These are phyloP conservation scores for Cybosia mesomella DNA, from an alignment of 2,888 invertebrate species.

Conservation along the genomic window DNA sequence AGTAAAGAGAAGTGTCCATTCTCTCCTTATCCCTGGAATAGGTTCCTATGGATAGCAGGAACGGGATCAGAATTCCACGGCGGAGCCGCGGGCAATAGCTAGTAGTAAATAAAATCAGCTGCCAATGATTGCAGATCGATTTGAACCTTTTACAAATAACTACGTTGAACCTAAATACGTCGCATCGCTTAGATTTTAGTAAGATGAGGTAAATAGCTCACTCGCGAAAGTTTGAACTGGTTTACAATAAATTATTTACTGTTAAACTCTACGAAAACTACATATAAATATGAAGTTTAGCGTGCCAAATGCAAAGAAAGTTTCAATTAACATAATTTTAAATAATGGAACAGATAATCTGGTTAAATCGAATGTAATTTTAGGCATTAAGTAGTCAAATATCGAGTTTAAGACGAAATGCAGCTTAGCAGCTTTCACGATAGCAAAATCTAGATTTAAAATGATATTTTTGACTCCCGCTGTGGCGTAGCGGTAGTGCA, in stretches of 20 bases:
- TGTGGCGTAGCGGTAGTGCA: no score
- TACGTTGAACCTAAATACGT: no score
- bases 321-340: slow-evolving; percentile 20
- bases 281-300: slow-evolving; percentile 11
- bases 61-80: no score
- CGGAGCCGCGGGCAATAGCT: no score
- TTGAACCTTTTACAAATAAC: no score
- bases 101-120: no score
- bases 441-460: neutral
- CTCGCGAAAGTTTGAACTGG: neutral
- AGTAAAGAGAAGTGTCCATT: no score
- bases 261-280: neutral
- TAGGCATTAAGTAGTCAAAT: slow-evolving; percentile 6
- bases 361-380: slow-evolving; percentile 23
- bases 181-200: neutral
- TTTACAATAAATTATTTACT: neutral
- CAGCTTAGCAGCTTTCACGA: neutral
- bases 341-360: slow-evolving; percentile 14
- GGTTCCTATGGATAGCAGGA: no score
- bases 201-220: slow-evolving; percentile 1
- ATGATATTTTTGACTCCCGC: no score
- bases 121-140: no score
- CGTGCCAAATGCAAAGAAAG: slow-evolving; percentile 13
- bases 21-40: no score
- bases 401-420: neutral